Percentiles rank a stretch among this genome's conserved stretches.
Evolutionary conservation across 2,888 invertebrate genomes (phyloP).

Genomic region (Lycaena phlaeas): DNA sequence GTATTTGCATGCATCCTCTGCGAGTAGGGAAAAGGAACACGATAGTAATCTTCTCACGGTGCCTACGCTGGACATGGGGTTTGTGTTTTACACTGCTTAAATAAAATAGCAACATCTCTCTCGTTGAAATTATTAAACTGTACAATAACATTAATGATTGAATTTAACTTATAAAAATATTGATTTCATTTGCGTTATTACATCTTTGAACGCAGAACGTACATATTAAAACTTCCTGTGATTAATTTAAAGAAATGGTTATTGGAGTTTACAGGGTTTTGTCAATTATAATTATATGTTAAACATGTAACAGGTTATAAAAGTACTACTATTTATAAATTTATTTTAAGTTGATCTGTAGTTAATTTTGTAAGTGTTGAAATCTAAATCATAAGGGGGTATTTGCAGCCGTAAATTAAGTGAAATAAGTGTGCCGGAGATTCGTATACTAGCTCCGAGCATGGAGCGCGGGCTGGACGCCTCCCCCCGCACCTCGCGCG

Average conservation of each 20-base stretch:
- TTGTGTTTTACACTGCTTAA: constrained; percentile 32
- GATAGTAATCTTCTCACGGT: constrained; percentile 50
- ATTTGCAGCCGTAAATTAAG: constrained; percentile 78
- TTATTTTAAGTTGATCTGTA: too few species aligned
- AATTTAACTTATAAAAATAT: not conserved
- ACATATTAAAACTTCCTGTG: too few species aligned
- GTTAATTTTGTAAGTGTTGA: constrained; percentile 11
- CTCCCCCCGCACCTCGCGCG: constrained; percentile 17
- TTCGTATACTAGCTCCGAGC: constrained; percentile 86
- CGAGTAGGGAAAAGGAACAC: constrained; percentile 43
- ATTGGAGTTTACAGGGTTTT: too few species aligned
- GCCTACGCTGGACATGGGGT: constrained; percentile 59
- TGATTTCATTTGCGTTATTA: too few species aligned
- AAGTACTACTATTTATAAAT: too few species aligned
- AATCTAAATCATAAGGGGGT: constrained; percentile 23
- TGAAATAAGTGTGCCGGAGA: constrained; percentile 84
- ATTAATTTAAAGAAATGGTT: too few species aligned
- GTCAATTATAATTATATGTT: too few species aligned
- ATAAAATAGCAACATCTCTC: not conserved
- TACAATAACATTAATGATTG: constrained; percentile 15
- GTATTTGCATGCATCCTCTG: constrained; percentile 67
- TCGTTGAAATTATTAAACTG: not conserved
- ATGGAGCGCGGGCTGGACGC: constrained; percentile 81
- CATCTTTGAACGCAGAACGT: too few species aligned
- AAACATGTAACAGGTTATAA: too few species aligned